Conservation (phyloP, 2,113 vertebrate species). For the Bufo gargarizans region DNA sequence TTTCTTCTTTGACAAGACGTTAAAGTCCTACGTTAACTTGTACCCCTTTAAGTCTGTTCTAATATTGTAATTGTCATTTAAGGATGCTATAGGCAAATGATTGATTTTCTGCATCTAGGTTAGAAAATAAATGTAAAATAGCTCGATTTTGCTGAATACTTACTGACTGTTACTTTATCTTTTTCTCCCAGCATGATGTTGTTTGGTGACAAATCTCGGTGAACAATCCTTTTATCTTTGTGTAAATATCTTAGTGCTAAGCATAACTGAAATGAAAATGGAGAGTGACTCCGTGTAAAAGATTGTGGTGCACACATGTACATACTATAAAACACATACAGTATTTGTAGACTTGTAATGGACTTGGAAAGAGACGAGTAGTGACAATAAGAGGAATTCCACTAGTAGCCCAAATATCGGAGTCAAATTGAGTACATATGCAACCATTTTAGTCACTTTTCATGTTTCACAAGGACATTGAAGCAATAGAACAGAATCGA, state of each 20-base stretch:
- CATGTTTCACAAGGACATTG: too few species aligned
- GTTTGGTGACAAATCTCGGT: slow-evolving; percentile 84
- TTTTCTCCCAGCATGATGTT: slow-evolving; percentile 88
- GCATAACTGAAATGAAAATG: slow-evolving; percentile 77
- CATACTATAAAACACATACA: neutral
- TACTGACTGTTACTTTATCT: slow-evolving; percentile 88
- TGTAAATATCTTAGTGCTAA: slow-evolving; percentile 86
- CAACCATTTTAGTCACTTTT: too few species aligned
- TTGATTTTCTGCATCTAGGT: neutral
- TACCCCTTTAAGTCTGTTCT: neutral
- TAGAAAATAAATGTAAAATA: neutral
- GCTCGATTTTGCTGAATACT: slow-evolving; percentile 63
- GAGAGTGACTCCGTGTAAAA: neutral
- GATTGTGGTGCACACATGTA: neutral
- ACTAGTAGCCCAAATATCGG: neutral
- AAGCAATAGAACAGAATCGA: too few species aligned
- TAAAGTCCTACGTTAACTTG: too few species aligned
- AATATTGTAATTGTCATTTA: neutral
- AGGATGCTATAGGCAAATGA: neutral
- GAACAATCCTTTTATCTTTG: slow-evolving; percentile 89
- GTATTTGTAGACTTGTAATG: neutral
- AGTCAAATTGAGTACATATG: neutral
- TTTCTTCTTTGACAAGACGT: too few species aligned
- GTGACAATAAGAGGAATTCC: neutral
- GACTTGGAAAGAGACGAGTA: neutral